Percentiles rank a stretch among this genome's conserved stretches.
phyloP scores from a whole-genome alignment of 2,113 vertebrate genomes.

The Numenius arquata region DNA sequence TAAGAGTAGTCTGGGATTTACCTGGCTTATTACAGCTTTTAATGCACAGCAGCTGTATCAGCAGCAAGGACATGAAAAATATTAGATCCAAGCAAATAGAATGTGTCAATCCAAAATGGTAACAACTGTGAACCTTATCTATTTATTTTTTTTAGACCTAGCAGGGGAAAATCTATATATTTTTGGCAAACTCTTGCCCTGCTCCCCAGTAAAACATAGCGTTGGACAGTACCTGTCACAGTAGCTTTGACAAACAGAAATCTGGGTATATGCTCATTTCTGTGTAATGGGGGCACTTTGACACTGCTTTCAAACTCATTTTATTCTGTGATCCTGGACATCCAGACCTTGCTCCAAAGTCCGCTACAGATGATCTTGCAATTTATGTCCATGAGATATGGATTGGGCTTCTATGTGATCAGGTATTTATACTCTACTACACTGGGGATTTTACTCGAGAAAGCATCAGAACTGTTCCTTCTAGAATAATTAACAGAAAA shows the following conservation, averaged over 20 bases:
- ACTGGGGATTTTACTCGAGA: neutral
- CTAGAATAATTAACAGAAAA: constrained; percentile 1
- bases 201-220: neutral
- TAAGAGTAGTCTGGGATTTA: constrained; percentile 34
- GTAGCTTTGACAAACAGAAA: neutral
- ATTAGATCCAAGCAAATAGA: constrained; percentile 4
- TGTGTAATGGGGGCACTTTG: neutral
- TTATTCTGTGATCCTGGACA: neutral
- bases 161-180: neutral
- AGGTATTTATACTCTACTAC: neutral
- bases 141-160: neutral
- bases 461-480: neutral
- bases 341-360: neutral
- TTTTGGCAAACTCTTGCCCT: neutral
- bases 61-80: constrained; percentile 13
- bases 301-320: neutral
- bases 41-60: neutral
- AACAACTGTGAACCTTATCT: neutral
- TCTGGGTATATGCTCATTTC: neutral
- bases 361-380: neutral
- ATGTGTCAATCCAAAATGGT: neutral
- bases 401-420: neutral
- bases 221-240: neutral
- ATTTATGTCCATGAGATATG: neutral
- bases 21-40: constrained; percentile 38